Base-by-base conservation (phyloP, 2,888 invertebrate species). In the Scelioninae gen. 1 region DNA sequence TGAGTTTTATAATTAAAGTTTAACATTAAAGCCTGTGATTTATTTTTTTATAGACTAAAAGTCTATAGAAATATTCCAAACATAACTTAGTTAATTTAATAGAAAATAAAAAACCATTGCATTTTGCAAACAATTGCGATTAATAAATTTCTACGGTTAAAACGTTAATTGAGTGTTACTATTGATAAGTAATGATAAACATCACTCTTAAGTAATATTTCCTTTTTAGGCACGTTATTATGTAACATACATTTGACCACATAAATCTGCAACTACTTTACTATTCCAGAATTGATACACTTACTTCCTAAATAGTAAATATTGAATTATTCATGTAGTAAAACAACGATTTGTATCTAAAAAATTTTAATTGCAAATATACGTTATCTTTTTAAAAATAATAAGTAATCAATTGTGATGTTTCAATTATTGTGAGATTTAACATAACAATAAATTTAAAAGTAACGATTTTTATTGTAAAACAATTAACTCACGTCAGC, bases 141-240 rank as follows among this genome's bases (percentile, higher is more conserved):
- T 23, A 4, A 23, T 23, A 23, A 23, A 4, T 23, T 23, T 23
- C 23, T 23, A 23, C 23, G 23, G 23, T 23, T 23, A 23, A 47
- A 55, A 23, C 13, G 45, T 56, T 72, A 72, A 71, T 79, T 79
- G 62, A 65, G 71, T 47, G 51, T 62, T 65, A 62, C 68, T 47
- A 68, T 80, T 65, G 53, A 68, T 68, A 74, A 34, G 62, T 74
- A 80, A 80, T 80, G 32, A 38, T 11, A 68, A 58, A 60, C 63
- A 78, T 65, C 32, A 66, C 23, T 63, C 29, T 80, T 80, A 49
- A 62, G 55, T 68, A 80, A 80, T 80, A 56, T 16, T 23, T 80
- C 55, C 63, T 68, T 80, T 53, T 74, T 68, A 68, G 68, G 74
- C 38, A 62, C n/a, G 16, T 15, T 7, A 32, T 74, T 80, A 32